Evolutionary conservation across 2,797 vertebrate genomes (phyloP), one percentile per base, ranked within the genome.

Genomic region (Tamandua tetradactyla): DNA sequence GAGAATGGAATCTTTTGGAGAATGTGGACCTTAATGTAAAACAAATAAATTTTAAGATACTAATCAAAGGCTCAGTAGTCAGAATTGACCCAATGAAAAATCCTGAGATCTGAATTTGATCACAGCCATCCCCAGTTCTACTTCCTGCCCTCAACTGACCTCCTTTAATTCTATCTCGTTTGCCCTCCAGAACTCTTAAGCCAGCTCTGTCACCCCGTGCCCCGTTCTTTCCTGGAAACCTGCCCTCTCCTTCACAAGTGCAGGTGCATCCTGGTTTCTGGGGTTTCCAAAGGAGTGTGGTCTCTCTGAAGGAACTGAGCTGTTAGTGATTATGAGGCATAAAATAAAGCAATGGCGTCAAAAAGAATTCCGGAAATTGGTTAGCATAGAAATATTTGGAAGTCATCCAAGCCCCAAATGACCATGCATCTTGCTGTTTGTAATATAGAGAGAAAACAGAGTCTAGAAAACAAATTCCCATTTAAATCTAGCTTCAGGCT

Each of bases 391-490:
- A 87, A 69, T 6, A 49, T 72, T 18, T 87, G 68, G 59, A 91
- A 89, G 52, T 27, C 15, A 66, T 79, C 27, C 35, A 89, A 32
- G 13, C 32, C 9, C 47, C 35, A 55, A 68, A 74, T 80, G 61
- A 55, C 40, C 83, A 86, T 68, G 20, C 30, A 27, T 49, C 18
- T 74, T 82, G 17, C 15, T 87, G 27, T 94, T 52, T 37, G 30
- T 91, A 64, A 72, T 78, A 64, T 68, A 30, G 40, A 62, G 66
- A 89, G 72, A 74, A 87, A 86, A 76, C 10, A 57, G 25, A 88
- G 35, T 71, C 37, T 76, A 61, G 47, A 42, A 84, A 57, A 80
- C 92, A 79, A 81, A 9, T 18, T 57, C 23, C n/a, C 49, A 30
- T 35, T 7, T 20, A 82, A 64, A 66, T 47, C 44, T 17, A 66